These are phyloP conservation scores for Psilopsiagon aymara DNA, from an alignment of 2,113 vertebrate species.

Conservation along the genomic window DNA sequence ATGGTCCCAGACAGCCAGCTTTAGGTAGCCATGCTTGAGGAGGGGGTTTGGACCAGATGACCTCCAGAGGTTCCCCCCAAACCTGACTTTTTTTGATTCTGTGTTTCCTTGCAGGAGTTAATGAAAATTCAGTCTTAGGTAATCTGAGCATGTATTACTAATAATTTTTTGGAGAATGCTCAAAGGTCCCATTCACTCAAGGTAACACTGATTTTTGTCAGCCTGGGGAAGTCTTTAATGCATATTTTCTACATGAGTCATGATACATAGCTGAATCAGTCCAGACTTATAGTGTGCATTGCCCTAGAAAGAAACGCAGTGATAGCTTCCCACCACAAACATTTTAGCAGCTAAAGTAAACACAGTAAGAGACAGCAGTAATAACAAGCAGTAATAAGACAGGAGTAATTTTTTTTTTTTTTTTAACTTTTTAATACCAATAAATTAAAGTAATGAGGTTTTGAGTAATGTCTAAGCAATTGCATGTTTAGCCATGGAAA, in stretches of 20 bases:
- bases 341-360: conserved; percentile 5
- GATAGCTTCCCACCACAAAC: neutral
- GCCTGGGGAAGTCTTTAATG: neutral
- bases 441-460: conserved; percentile 26
- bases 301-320: neutral
- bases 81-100: neutral
- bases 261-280: neutral
- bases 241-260: neutral
- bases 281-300: neutral
- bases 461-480: neutral
- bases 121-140: neutral
- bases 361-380: neutral
- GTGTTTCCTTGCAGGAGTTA: neutral
- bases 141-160: neutral
- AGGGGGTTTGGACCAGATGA: neutral
- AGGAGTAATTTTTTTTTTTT: conserved; percentile 34
- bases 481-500: neutral
- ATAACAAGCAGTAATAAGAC: neutral
- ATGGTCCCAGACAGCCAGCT: neutral
- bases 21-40: neutral
- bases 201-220: neutral
- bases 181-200: neutral
- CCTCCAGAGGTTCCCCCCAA: neutral
- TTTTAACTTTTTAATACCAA: conserved; percentile 2
- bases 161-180: neutral